phyloP scores from a whole-genome alignment of 2,888 invertebrate genomes.

The Lysandra bellargus region DNA sequence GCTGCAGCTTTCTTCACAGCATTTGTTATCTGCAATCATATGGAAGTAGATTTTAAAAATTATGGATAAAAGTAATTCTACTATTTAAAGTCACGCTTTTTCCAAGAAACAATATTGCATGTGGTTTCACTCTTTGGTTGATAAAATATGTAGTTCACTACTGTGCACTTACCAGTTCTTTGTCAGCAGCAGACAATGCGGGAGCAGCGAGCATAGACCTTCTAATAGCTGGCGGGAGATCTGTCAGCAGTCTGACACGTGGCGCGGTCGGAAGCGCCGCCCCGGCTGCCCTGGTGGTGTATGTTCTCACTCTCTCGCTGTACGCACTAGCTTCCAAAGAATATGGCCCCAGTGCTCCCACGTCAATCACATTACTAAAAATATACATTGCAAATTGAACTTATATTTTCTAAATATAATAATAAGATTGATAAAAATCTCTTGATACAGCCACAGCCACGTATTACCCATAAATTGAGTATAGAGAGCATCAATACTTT shows the following conservation, averaged over 20 bases:
- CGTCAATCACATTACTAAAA: slow-evolving; percentile 93
- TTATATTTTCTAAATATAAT: no score
- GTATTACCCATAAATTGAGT: no score
- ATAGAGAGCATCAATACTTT: neutral
- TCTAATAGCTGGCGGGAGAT: slow-evolving; percentile 88
- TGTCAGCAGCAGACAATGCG: slow-evolving; percentile 82
- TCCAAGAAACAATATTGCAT: neutral
- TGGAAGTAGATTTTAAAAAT: neutral
- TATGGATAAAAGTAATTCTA: neutral
- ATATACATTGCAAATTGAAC: neutral
- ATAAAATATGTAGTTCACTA: neutral
- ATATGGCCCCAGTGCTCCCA: slow-evolving; percentile 94
- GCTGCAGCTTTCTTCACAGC: slow-evolving; percentile 85
- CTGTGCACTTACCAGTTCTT: slow-evolving; percentile 83
- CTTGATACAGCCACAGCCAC: no score
- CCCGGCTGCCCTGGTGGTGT: slow-evolving; percentile 62
- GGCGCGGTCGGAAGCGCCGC: slow-evolving; percentile 56
- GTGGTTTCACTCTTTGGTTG: neutral
- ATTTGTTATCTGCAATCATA: slow-evolving; percentile 82
- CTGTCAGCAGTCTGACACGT: slow-evolving; percentile 81
- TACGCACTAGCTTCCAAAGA: slow-evolving; percentile 94
- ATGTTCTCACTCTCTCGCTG: slow-evolving; percentile 88
- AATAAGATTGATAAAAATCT: neutral
- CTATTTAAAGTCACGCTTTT: neutral
- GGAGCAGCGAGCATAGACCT: slow-evolving; percentile 78